A percentile compares a stretch with the other conserved stretches of the same genome.
These are phyloP conservation scores for Paracentrotus lividus DNA, from an alignment of 53 echinoderm and acorn worm species.

Conservation along the genomic window DNA sequence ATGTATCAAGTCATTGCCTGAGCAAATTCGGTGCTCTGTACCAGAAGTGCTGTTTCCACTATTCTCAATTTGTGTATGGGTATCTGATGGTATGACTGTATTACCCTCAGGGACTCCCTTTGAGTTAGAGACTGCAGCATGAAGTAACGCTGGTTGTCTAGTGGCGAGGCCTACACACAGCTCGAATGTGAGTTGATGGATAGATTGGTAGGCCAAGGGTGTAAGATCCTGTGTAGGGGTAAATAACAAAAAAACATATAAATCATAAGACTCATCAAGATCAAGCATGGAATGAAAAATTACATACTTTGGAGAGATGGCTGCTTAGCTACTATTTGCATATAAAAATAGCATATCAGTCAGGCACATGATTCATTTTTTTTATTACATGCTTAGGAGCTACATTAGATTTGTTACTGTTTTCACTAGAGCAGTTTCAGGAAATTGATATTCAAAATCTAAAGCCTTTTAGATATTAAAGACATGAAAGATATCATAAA, in stretches of 20 bases:
- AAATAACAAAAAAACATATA: neutral
- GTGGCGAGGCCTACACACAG: slow-evolving; percentile 45
- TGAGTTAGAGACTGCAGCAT: neutral
- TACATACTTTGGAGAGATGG: too few species aligned
- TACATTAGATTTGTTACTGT: too few species aligned
- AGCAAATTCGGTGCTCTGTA: neutral
- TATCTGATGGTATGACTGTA: neutral
- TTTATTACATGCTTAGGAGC: too few species aligned
- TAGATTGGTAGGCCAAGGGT: slow-evolving; percentile 57
- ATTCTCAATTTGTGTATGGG: neutral
- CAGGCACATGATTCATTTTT: too few species aligned
- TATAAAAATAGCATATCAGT: too few species aligned
- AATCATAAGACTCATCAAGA: neutral
- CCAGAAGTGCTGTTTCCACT: neutral
- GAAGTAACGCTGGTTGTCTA: neutral
- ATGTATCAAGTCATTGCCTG: neutral
- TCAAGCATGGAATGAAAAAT: neutral
- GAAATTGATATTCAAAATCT: too few species aligned
- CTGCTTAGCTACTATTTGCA: too few species aligned
- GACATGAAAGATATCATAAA: too few species aligned
- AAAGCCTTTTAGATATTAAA: too few species aligned
- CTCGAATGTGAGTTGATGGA: slow-evolving; percentile 58
- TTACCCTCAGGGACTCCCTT: neutral
- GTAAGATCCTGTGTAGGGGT: slow-evolving; percentile 34
- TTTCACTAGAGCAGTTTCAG: too few species aligned